These are phyloP conservation scores for Takifugu flavidus DNA, from an alignment of 2,113 vertebrate genomes.

Conservation along the genomic window DNA sequence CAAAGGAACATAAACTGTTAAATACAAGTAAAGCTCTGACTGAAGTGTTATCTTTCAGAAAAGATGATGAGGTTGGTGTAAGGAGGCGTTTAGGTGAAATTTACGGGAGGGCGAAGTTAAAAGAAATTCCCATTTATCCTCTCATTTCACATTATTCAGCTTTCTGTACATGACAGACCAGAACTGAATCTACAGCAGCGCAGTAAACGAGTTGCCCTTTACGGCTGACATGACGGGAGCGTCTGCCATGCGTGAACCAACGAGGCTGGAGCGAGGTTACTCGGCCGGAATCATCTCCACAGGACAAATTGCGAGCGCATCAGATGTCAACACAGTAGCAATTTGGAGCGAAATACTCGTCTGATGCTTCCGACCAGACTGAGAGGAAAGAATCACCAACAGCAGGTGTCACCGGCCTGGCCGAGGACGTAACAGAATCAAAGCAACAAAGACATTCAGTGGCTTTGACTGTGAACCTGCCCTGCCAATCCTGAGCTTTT, in stretches of 20 bases:
- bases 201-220: conserved; percentile 40
- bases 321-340: not conserved
- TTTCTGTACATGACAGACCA: not conserved
- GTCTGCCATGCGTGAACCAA: conserved; percentile 18
- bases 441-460: conserved; percentile 7
- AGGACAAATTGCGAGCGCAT: conserved; percentile 36
- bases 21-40: too few species aligned
- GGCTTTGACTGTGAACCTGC: conserved; percentile 12
- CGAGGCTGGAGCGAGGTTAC: conserved; percentile 11
- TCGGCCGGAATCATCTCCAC: conserved; percentile 16
- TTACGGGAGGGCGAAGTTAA: not conserved
- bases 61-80: too few species aligned
- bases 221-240: conserved; percentile 36
- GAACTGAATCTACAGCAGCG: conserved; percentile 35
- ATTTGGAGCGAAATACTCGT: not conserved
- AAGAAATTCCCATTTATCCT: not conserved
- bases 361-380: conserved; percentile 1
- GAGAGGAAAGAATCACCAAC: not conserved
- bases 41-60: too few species aligned
- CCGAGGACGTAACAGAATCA: conserved; percentile 13
- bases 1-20: too few species aligned
- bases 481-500: conserved; percentile 35
- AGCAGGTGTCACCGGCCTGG: conserved; percentile 7
- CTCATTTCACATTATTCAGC: not conserved
- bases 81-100: too few species aligned